phyloP scores from a whole-genome alignment of 2,113 vertebrate genomes.

The Stigmatopora argus region DNA sequence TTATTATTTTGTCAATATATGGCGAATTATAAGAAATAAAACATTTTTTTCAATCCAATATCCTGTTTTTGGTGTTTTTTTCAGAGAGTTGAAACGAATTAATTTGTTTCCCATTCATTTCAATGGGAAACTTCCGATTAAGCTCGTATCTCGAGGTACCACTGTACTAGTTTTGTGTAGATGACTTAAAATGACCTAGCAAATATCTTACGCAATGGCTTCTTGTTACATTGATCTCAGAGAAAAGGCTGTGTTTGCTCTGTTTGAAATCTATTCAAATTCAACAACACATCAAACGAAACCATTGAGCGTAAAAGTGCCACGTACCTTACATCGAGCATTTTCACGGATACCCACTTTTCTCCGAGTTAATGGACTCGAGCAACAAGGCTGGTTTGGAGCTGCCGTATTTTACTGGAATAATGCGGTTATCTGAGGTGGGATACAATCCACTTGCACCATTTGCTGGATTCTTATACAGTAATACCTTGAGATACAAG shows the following conservation, averaged over 20 bases:
- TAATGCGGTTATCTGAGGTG: not conserved
- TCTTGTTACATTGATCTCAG: not conserved
- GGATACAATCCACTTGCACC: not conserved
- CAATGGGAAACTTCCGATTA: too few species aligned
- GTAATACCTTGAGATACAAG: too few species aligned
- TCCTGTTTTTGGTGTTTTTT: too few species aligned
- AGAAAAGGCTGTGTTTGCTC: not conserved
- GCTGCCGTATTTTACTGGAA: not conserved
- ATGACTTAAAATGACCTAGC: not conserved
- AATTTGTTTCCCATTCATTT: too few species aligned
- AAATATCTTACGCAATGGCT: not conserved
- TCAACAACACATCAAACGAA: conserved; percentile 3
- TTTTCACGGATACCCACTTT: not conserved
- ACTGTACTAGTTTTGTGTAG: not conserved
- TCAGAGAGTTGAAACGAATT: too few species aligned
- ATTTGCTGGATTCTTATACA: not conserved
- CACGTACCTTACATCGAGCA: not conserved
- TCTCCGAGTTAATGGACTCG: not conserved
- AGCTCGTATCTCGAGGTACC: too few species aligned
- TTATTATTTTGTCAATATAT: too few species aligned
- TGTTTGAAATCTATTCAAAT: not conserved
- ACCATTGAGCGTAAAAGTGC: not conserved
- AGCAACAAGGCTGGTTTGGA: not conserved
- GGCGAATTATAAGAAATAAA: too few species aligned
- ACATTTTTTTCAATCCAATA: too few species aligned